A percentile compares a stretch with the other conserved stretches of the same genome.
Evolutionary conservation across 1,140 invertebrate species (phyloP).

Genomic region (Sarcophaga peregrina): DNA sequence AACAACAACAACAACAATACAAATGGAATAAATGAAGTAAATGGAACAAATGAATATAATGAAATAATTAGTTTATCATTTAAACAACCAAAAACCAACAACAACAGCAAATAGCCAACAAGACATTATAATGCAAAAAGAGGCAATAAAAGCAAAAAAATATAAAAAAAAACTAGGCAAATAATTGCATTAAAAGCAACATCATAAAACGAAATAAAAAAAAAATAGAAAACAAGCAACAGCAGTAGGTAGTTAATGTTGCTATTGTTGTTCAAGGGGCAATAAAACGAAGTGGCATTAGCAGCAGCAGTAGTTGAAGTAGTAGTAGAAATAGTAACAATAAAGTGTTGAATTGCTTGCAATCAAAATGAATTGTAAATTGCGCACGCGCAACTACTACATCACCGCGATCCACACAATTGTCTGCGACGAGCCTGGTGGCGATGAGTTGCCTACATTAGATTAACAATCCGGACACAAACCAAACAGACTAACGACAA

Average conservation of each 20-base stretch:
- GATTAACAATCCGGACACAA: slow-evolving; percentile 30
- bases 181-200: slow-evolving; percentile 25
- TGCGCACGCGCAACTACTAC: slow-evolving; percentile 46
- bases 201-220: background rate
- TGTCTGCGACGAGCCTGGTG: background rate
- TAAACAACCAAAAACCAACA: background rate
- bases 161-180: background rate
- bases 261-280: no score
- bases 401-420: background rate
- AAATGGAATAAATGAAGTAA: background rate
- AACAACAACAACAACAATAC: no score
- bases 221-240: background rate
- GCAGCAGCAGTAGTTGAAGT: background rate
- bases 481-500: background rate
- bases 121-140: background rate
- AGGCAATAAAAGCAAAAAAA: no score
- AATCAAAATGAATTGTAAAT: slow-evolving; percentile 47
- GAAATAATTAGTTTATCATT: slow-evolving; percentile 18
- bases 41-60: background rate
- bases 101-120: background rate
- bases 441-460: slow-evolving; percentile 41
- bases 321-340: slow-evolving; percentile 1
- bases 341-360: slow-evolving; percentile 44
- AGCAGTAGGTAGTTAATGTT: background rate
- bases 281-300: background rate